Percentiles rank a stretch among this genome's conserved stretches.
phyloP scores from a whole-genome alignment of 2,797 vertebrate species.

The Hemibagrus guttatus region DNA sequence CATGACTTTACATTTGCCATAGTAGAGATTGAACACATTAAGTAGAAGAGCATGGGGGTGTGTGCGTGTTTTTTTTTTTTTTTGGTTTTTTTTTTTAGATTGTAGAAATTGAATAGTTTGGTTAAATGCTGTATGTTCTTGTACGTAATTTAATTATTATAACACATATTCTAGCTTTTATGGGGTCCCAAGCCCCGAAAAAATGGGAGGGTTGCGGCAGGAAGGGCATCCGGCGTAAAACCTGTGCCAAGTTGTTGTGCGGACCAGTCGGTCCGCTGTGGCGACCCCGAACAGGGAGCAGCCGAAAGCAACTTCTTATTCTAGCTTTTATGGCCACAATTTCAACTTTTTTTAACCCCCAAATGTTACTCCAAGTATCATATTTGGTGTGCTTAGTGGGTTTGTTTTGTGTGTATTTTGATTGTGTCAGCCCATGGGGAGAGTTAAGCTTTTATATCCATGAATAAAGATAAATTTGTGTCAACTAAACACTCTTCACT shows the following conservation, averaged over 20 bases:
- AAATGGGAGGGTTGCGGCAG: too few relatives aligned
- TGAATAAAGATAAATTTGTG: conserved; percentile 41
- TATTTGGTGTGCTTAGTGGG: conserved; percentile 14
- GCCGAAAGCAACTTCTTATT: too few relatives aligned
- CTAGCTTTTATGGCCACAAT: not conserved
- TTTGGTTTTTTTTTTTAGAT: not conserved
- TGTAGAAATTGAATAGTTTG: not conserved
- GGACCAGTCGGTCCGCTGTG: too few relatives aligned
- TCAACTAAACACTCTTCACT: conserved; percentile 40
- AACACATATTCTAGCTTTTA: too few relatives aligned
- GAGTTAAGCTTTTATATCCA: conserved; percentile 27
- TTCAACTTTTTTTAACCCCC: not conserved
- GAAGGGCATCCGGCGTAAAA: too few relatives aligned
- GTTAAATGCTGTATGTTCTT: not conserved
- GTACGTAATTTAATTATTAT: too few relatives aligned
- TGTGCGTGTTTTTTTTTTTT: not conserved
- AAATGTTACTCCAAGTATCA: too few relatives aligned
- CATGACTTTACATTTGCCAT: too few relatives aligned
- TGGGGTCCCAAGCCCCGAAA: too few relatives aligned
- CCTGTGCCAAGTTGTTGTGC: too few relatives aligned
- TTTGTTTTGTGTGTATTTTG: conserved; percentile 43
- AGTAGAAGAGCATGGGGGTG: not conserved
- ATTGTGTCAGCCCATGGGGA: conserved; percentile 29
- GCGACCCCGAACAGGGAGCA: too few relatives aligned
- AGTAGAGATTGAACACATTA: not conserved